phyloP scores from a whole-genome alignment of 2,888 invertebrate genomes.

The Phyllotreta striolata region DNA sequence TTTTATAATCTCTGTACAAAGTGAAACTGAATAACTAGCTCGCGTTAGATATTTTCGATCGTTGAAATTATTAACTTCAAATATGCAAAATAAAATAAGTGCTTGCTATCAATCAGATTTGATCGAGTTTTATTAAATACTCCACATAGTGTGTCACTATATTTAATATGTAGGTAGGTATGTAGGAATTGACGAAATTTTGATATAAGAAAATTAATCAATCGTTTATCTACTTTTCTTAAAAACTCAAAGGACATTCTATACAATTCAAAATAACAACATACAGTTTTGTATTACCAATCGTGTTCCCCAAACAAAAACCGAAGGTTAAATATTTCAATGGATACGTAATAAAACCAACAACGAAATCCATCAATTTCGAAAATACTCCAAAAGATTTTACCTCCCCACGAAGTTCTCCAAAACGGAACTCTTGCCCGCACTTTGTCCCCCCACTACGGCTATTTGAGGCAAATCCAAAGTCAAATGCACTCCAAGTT shows the following conservation, averaged over 20 bases:
- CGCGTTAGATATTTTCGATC: too few relatives aligned
- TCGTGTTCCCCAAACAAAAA: neutral
- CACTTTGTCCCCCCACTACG: slow-evolving; percentile 99
- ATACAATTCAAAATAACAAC: neutral
- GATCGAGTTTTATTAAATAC: too few relatives aligned
- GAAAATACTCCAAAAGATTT: slow-evolving; percentile 17
- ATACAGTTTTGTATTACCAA: slow-evolving; percentile 3
- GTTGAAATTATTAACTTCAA: too few relatives aligned
- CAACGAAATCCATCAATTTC: slow-evolving; percentile 10
- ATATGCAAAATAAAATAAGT: too few relatives aligned
- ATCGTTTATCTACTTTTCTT: too few relatives aligned
- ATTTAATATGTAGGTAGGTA: too few relatives aligned
- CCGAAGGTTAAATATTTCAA: slow-evolving; percentile 18
- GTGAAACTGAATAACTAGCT: too few relatives aligned
- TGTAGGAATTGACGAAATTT: too few relatives aligned
- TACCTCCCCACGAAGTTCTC: slow-evolving; percentile 99
- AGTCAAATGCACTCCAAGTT: slow-evolving; percentile 96
- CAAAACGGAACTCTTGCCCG: slow-evolving; percentile 99
- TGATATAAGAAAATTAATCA: too few relatives aligned
- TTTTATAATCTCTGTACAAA: too few relatives aligned
- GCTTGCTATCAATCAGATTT: too few relatives aligned
- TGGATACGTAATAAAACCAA: slow-evolving; percentile 3
- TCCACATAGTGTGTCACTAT: too few relatives aligned
- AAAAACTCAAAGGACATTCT: neutral
- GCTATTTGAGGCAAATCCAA: slow-evolving; percentile 99